Percentiles rank a stretch among this genome's conserved stretches.
Evolutionary conservation across 1,140 invertebrate genomes (phyloP).

Genomic region (Conus betulinus): DNA sequence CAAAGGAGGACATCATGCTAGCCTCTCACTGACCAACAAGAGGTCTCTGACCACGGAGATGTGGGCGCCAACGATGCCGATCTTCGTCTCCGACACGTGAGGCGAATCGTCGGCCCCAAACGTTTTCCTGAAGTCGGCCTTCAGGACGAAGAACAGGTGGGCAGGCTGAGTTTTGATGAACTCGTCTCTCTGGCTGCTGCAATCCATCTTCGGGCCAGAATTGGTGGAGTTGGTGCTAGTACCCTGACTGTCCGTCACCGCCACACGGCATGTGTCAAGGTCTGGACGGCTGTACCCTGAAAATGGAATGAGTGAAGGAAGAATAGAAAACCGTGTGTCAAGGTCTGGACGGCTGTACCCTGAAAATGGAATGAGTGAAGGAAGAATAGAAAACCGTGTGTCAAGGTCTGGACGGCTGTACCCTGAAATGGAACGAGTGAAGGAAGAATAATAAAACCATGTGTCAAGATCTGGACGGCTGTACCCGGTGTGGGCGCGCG

Average conservation of each 20-base stretch:
- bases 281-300: background rate
- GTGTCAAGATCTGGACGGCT: no score
- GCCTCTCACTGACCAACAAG: background rate
- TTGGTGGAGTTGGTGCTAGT: background rate
- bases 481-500: no score
- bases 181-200: background rate
- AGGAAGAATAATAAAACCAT: background rate
- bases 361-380: no score
- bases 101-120: background rate
- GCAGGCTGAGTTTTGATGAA: conserved; percentile 1
- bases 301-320: no score
- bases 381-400: background rate
- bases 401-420: no score
- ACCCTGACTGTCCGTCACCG: background rate
- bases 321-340: background rate
- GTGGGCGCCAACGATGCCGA: background rate
- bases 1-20: background rate
- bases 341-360: background rate
- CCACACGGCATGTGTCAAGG: background rate
- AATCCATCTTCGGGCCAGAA: background rate
- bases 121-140: background rate
- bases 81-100: conserved; percentile 12
- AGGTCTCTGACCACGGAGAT: background rate
- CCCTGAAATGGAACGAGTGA: no score
- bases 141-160: background rate